Percentiles rank a stretch among this genome's conserved stretches.
Conservation (phyloP, 2,797 vertebrate genomes). For the Trachurus trachurus region DNA sequence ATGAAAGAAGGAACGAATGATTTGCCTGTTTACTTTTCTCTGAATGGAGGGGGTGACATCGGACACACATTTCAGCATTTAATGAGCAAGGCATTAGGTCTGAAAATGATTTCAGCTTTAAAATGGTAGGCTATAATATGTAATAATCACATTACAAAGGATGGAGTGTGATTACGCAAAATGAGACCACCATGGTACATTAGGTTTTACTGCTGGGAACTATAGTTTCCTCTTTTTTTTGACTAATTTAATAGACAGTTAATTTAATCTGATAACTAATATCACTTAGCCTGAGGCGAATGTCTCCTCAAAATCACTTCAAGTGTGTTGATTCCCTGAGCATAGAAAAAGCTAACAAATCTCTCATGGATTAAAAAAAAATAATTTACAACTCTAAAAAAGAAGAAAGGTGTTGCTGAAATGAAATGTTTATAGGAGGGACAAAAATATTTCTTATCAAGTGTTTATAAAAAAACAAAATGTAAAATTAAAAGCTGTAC, state of each 20-base stretch:
- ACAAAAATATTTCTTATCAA: neutral
- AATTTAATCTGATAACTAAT: constrained; percentile 1
- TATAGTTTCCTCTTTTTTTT: neutral
- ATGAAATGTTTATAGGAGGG: neutral
- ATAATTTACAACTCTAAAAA: neutral
- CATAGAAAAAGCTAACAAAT: neutral
- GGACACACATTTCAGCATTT: neutral
- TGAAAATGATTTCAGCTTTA: neutral
- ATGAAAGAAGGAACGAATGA: constrained; percentile 1
- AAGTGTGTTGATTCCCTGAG: neutral
- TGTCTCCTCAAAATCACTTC: neutral
- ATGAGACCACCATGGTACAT: neutral
- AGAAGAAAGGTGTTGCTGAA: neutral
- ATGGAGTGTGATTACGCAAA: constrained; percentile 2
- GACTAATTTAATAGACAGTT: neutral
- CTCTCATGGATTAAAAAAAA: neutral
- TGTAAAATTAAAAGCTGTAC: neutral
- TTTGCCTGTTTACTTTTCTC: constrained; percentile 8
- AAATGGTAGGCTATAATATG: neutral
- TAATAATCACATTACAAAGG: neutral
- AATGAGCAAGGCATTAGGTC: neutral
- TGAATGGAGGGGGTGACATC: constrained; percentile 4
- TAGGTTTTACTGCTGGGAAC: constrained; percentile 9
- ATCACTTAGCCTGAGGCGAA: constrained; percentile 7
- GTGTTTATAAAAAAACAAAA: neutral